A percentile compares a stretch with the other conserved stretches of the same genome.
phyloP scores from a whole-genome alignment of 2,113 vertebrate species.

The Ornithorhynchus anatinus region DNA sequence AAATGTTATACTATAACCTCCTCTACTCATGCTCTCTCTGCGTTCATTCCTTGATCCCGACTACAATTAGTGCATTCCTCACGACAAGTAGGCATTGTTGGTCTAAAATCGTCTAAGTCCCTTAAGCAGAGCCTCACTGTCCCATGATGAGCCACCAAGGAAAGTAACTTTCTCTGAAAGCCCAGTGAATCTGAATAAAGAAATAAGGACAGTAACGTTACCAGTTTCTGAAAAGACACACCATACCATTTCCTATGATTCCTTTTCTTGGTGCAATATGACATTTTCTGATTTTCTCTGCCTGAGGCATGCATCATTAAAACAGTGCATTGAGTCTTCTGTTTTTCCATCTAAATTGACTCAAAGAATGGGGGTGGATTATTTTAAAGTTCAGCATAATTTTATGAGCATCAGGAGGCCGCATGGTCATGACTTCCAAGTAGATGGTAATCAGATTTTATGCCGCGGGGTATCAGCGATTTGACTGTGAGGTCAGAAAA shows the following conservation, averaged over 20 bases:
- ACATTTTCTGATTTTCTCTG: background rate
- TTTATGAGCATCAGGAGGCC: background rate
- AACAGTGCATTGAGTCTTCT: background rate
- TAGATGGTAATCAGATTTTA: background rate
- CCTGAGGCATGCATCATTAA: slow-evolving; percentile 11
- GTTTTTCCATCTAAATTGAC: background rate
- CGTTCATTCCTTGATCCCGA: slow-evolving; percentile 26
- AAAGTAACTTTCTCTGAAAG: slow-evolving; percentile 27
- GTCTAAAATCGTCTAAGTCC: slow-evolving; percentile 33
- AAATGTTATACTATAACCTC: slow-evolving; percentile 16
- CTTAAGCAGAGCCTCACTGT: slow-evolving; percentile 40
- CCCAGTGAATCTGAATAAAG: slow-evolving; percentile 15
- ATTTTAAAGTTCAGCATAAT: background rate
- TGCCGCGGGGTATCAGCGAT: background rate
- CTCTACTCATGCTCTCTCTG: background rate
- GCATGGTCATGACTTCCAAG: background rate
- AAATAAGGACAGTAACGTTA: background rate
- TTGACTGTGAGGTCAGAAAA: background rate
- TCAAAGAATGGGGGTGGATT: background rate
- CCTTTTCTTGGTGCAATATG: background rate
- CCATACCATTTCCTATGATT: background rate
- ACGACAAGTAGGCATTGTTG: slow-evolving; percentile 46
- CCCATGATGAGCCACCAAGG: slow-evolving; percentile 36
- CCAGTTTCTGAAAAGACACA: slow-evolving; percentile 10
- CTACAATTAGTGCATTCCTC: slow-evolving; percentile 6